These are phyloP conservation scores for Halesus radiatus DNA, from an alignment of 1,140 invertebrate species.

Conservation along the genomic window DNA sequence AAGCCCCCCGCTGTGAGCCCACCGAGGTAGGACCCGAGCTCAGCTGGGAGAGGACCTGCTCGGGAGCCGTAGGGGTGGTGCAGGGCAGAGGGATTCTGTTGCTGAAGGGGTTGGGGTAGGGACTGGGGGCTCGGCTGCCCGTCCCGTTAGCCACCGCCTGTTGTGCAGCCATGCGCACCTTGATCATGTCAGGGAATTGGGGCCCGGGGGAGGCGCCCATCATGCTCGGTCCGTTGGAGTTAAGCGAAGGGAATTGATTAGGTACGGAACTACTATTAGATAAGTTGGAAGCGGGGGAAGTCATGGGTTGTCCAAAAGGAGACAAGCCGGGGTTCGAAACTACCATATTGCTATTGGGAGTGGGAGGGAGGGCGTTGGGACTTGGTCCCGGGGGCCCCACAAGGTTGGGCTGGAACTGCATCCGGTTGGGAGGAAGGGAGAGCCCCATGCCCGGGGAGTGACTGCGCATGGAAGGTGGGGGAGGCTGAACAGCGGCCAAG, in stretches of 20 bases:
- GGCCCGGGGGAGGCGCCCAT: constrained; percentile 69
- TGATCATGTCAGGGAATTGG: constrained; percentile 72
- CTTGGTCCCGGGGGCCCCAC: constrained; percentile 79
- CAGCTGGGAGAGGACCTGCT: constrained; percentile 49
- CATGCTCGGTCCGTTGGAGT: constrained; percentile 71
- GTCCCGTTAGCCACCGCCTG: constrained; percentile 49
- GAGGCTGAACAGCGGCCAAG: constrained; percentile 59
- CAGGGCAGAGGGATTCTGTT: constrained; percentile 67
- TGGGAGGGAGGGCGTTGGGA: constrained; percentile 74
- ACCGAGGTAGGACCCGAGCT: constrained; percentile 63
- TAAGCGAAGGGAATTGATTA: constrained; percentile 69
- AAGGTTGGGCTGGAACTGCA: constrained; percentile 73
- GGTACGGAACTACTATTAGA: constrained; percentile 70
- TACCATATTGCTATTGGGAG: constrained; percentile 72
- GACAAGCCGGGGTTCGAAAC: constrained; percentile 75
- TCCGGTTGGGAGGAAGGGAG: constrained; percentile 70
- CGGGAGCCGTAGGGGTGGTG: constrained; percentile 63
- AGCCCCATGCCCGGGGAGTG: constrained; percentile 77
- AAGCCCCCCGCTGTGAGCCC: constrained; percentile 65
- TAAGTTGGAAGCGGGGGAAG: constrained; percentile 65
- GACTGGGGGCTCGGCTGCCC: constrained; percentile 60
- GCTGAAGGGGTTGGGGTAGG: constrained; percentile 61
- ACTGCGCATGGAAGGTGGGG: constrained; percentile 71
- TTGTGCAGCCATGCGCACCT: constrained; percentile 63
- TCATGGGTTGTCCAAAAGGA: constrained; percentile 74